Base-by-base conservation (phyloP, 1,140 invertebrate species). In the Melipona quadrifasciata region DNA sequence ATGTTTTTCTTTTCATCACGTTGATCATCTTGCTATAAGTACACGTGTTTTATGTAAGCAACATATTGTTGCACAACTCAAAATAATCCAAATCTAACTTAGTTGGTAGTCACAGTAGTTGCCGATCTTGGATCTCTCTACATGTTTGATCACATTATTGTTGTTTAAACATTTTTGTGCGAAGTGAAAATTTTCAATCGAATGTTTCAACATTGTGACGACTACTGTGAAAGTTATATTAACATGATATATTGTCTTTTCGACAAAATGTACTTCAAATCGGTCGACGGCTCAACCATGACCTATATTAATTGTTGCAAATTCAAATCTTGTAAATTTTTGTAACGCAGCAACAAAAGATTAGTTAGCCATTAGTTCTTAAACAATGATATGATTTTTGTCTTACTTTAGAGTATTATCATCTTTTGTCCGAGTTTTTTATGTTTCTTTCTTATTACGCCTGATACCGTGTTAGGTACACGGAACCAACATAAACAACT, bases 1-100 rank as follows among this genome's bases (percentile, higher is more conserved):
- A 61, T 57, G 57, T 70, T 83, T 82, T 24, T 88, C 47, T 87
- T 86, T 61, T 57, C 70, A 58, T 55, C 89, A 85, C 58, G 67
- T 34, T 84, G 67, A 68, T 72, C 89, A 53, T 75, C 89, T 90
- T 61, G 89, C 89, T 90, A 90, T 31, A 90, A 90, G 75, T 88
- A 90, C 51, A 84, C 85, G 75, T 88, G 84, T 73, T 88, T 47
- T 86, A 82, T 72, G 58, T 88, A 75, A 89, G 57, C 80, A 70
- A 85, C 34, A 68, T 73, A 61, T 65, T 80, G 82, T 79, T 81
- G 64, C 64, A 34, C 27, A 58, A 58, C 27, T 68, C 53, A 19
- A 27, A 51, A 34, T 84, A 73, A 80, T 80, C 77, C 70, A 75
- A 85, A 65, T 11, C 47, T 81, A 84, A 81, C 47, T 53, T 34